These are phyloP conservation scores for Chrysopa pallens DNA, from an alignment of 1,140 invertebrate species.

Conservation along the genomic window DNA sequence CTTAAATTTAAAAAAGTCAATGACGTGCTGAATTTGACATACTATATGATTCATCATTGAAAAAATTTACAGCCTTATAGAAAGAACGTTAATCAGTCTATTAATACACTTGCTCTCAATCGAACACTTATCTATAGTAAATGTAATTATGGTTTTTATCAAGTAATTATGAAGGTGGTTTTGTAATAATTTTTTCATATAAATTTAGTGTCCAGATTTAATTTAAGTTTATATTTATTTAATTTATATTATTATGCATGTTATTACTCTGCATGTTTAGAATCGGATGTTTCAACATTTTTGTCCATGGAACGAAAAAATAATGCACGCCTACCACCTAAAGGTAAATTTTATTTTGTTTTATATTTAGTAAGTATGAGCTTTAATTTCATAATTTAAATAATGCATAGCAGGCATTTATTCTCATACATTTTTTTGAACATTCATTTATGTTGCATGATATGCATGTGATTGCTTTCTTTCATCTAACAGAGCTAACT, in stretches of 20 bases:
- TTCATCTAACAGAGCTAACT: slow-evolving; percentile 16
- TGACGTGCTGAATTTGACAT: no score
- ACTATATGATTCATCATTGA: no score
- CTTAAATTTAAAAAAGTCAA: no score
- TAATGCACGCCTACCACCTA: neutral
- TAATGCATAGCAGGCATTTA: neutral
- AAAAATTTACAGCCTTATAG: no score
- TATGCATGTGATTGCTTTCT: slow-evolving; percentile 15
- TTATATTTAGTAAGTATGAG: neutral
- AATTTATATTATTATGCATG: slow-evolving; percentile 2
- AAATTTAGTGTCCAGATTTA: no score
- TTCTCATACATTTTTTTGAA: neutral
- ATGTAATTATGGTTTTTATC: no score
- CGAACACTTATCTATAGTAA: no score
- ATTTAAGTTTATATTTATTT: neutral
- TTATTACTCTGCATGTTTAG: neutral
- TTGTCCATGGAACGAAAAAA: neutral
- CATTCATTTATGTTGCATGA: neutral
- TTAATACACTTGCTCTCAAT: no score
- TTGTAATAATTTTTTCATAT: no score
- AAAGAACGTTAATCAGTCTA: no score
- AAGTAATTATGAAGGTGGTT: no score
- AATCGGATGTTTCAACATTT: slow-evolving; percentile 1
- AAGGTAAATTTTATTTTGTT: slow-evolving; percentile 3
- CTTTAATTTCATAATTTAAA: neutral